Evolutionary conservation across 2,113 vertebrate species (phyloP), one percentile per base, ranked within the genome.

Genomic region (Nerophis lumbriciformis): DNA sequence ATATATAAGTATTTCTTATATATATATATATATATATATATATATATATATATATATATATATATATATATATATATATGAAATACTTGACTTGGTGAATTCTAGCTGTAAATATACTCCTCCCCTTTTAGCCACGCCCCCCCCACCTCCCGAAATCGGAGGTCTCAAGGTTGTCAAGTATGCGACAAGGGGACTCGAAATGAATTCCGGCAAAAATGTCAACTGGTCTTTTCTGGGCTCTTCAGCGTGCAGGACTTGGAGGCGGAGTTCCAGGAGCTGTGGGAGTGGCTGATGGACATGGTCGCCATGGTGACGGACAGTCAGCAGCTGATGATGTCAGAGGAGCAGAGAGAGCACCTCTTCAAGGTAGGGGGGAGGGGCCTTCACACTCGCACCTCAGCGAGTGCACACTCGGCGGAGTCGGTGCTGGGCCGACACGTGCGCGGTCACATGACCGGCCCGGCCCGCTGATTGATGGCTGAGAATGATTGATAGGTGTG

Each of bases 261-360:
- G 90, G 90, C 91, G 7, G 94, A 98, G 80, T 95, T 94, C 86
- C 94, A 95, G 91, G 94, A 97, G 90, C 92, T 98, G 77, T 97
- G 94, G 94, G 96, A 99, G 92, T 96, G 95, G 95, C 92, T 97
- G 90, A 94, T 94, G 93, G 97, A 99, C 91, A 95, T 97, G 94
- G 96, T 98, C 81, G 94, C 94, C 85, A 94, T 95, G 0, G 93
- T 94, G 82, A 94, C 92, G 71, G 95, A 98, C 92, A 96, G 94
- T 86, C 93, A 96, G 65, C 93, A 96, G 89, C 91, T 98, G 90
- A 93, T 96, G 93, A 95, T 96, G 94, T 98, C 95, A 91, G 95
- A 98, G 86, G 96, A 98, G 79, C 97, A 96, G 89, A 93, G 93
- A 87, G 92, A 90, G 83, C 94, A 97, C 85, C 94, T 98, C 83